Evolutionary conservation across 2,113 vertebrate genomes (phyloP), one percentile per base, ranked within the genome.

Genomic region (Lepus timidus): DNA sequence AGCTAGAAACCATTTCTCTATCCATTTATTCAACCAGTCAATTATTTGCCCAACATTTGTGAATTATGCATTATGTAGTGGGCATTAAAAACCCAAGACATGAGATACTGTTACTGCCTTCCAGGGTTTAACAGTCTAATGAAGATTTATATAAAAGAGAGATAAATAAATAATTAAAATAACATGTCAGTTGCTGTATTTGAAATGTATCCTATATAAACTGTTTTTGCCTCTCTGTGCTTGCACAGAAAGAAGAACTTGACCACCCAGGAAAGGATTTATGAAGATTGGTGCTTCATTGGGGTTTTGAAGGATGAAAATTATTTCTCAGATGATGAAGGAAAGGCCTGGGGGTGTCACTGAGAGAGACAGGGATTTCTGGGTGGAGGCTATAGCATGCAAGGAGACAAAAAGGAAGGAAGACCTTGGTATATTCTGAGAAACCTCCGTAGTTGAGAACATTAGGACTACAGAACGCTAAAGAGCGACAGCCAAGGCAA

Each of bases 101-200:
- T 68, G 29, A 94, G 29, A 64, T 73, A 58, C 27, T 51, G 17
- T 22, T 31, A 17, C 31, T 83, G 12, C 19, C 58, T 51, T 90
- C 61, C n/a, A 88, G 73, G 10, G 65, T 92, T 95, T 90, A 23
- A 71, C n/a, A 65, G 31, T 82, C 23, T 68, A 93, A 62, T 88
- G 10, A 85, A 86, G n/a, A 70, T 73, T 95, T 90, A 65, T 39
- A 51, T 93, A 5, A 85, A 55, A 94, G 68, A 68, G 49, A 85
- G 58, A 74, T 31, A 74, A 80, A 82, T 12, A 78, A 75, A 64
- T 61, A 80, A 82, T 65, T 79, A 73, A 90, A 33, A 12, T 17
- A 31, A 8, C 13, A 9, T 49, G 22, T 52, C 51, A 49, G 39
- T 16, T 64, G 25, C 83, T 65, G 1, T 55, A 36, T 82, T 58